These are phyloP conservation scores for Carettochelys insculpta DNA, from an alignment of 2,113 vertebrate species.

Conservation along the genomic window DNA sequence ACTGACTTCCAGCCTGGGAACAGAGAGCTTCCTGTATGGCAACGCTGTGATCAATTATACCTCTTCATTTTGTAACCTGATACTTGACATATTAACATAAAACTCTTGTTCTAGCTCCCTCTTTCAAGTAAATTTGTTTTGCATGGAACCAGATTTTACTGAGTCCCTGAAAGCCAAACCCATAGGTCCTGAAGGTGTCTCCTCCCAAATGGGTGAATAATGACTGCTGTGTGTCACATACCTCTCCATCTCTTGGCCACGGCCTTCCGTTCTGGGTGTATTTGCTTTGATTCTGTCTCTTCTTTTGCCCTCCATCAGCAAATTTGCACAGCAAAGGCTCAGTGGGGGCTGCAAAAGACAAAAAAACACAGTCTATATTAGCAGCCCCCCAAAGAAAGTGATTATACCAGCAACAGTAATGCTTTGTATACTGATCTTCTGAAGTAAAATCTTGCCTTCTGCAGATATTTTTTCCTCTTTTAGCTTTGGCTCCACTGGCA, in stretches of 20 bases:
- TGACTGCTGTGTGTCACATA: conserved; percentile 73
- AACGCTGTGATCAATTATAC: not conserved
- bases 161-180: not conserved
- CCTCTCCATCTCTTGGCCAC: conserved; percentile 97
- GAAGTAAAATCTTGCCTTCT: conserved; percentile 76
- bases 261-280: conserved; percentile 96
- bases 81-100: not conserved
- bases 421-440: conserved; percentile 77
- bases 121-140: not conserved
- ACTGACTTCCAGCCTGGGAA: not conserved
- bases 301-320: conserved; percentile 97
- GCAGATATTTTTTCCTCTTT: conserved; percentile 78
- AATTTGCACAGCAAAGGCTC: conserved; percentile 99
- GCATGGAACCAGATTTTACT: not conserved
- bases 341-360: conserved; percentile 88
- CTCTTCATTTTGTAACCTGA: conserved; percentile 13
- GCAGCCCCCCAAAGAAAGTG: conserved; percentile 66
- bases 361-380: conserved; percentile 77
- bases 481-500: conserved; percentile 73
- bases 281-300: conserved; percentile 97
- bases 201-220: conserved; percentile 19
- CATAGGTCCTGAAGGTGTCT: not conserved
- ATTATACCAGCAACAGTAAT: conserved; percentile 69
- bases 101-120: not conserved
- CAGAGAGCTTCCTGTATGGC: not conserved